Evolutionary conservation across 2,888 invertebrate species (phyloP), one percentile per base, ranked within the genome.

Genomic region (Acronicta leporina): DNA sequence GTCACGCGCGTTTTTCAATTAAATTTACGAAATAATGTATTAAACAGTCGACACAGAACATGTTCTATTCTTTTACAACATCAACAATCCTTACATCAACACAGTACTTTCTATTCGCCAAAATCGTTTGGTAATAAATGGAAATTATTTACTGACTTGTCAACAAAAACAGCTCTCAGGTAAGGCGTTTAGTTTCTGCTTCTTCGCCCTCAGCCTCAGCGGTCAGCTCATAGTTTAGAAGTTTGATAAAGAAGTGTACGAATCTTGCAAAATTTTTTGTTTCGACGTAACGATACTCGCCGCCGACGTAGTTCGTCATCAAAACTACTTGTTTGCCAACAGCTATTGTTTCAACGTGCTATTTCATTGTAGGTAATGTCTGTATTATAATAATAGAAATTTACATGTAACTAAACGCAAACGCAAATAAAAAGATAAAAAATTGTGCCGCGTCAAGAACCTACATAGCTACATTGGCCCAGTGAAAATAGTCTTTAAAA

Each of bases 1-100:
- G 59, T 86, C 75, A 82, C 85, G 80, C 87, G 87, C 72, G 79
- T 80, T 79, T 84, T 85, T 77, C 81, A 84, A 62, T 72, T 82
- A 33, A 73, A 75, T 71, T 76, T 87, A 47, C 79, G 81, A 59
- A 82, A 81, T 68, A 63, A 76, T 56, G 54, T 64, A 68, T 61
- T 62, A 43, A 61, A 59, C 68, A 79, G 51, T 53, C 75, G 65
- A 63, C 66, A 61, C 60, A 82, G 69, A 76, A 67, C 74, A 56
- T 77, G 80, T 80, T 80, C 79, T 42, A 53, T 52, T 53, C 13
- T 70, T 46, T 33, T 58, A 35, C 60, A 51, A 59, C 63, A 54
- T 30, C 60, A 51, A 59, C 63, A 54, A 44, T 44, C 46, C 0
- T 20, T n/a, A 33, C 10, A 27, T 16, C 63, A 50, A 5, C 40